phyloP scores from a whole-genome alignment of 92 coral and sea anemone species.

The Zoanthus sansibaricus region DNA sequence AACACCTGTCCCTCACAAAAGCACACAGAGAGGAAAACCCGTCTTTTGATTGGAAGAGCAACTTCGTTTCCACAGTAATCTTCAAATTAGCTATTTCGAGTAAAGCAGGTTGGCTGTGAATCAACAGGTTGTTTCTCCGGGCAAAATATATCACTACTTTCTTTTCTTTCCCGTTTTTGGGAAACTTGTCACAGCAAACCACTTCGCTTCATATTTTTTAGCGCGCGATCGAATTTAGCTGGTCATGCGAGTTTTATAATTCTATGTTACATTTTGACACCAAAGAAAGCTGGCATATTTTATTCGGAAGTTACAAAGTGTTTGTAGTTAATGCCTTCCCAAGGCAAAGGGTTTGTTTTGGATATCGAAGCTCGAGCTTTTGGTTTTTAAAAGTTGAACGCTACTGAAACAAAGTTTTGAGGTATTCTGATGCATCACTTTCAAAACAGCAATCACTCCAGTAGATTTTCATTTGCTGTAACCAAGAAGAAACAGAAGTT shows the following conservation, averaged over 20 bases:
- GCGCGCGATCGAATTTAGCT: neutral
- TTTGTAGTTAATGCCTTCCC: constrained; percentile 21
- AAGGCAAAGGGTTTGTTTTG: constrained; percentile 12
- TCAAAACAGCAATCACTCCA: neutral
- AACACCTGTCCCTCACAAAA: constrained; percentile 82
- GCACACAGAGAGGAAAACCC: constrained; percentile 47
- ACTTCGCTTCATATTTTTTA: neutral
- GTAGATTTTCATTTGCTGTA: constrained; percentile 3
- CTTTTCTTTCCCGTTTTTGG: neutral
- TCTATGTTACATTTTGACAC: neutral
- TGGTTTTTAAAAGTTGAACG: neutral
- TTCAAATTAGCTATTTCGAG: constrained; percentile 60
- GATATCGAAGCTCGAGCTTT: constrained; percentile 25
- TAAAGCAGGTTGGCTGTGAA: constrained; percentile 74
- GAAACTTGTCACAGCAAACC: neutral
- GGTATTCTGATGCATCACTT: neutral
- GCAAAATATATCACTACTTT: neutral
- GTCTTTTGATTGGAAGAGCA: constrained; percentile 70
- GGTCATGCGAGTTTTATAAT: neutral
- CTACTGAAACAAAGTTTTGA: constrained; percentile 4
- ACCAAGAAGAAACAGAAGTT: neutral
- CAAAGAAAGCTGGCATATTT: constrained; percentile 19
- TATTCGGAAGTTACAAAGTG: constrained; percentile 31
- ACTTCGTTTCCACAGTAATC: constrained; percentile 85
- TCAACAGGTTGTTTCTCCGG: constrained; percentile 87